Conservation (phyloP, 2,113 vertebrate species). For the Phaetusa simplex region DNA sequence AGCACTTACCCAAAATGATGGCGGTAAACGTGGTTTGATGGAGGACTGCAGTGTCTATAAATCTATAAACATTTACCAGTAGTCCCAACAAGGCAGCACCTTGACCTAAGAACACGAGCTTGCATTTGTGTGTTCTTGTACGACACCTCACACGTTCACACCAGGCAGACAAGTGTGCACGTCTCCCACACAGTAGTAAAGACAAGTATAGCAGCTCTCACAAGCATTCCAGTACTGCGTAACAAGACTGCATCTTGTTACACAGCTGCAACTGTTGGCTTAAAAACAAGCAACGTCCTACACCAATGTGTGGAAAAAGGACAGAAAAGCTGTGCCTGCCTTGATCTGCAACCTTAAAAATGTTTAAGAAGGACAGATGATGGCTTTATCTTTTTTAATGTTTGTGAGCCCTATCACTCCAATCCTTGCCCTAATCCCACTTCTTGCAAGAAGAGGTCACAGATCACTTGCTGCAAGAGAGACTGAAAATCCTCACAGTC, state of each 20-base stretch:
- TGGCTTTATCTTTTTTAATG: not conserved
- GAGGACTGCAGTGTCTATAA: not conserved
- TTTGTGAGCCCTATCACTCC: not conserved
- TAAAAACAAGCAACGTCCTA: not conserved
- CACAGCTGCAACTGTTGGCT: not conserved
- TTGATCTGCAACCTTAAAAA: not conserved
- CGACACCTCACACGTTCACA: fast-evolving
- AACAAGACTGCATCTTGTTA: not conserved
- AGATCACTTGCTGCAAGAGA: not conserved
- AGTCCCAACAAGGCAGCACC: not conserved
- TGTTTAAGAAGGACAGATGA: not conserved
- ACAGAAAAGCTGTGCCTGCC: not conserved
- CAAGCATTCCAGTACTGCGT: not conserved
- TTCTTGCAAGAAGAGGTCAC: not conserved
- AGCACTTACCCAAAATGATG: not conserved
- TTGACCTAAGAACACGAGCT: not conserved
- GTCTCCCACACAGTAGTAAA: not conserved
- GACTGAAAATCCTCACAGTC: not conserved
- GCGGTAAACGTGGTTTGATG: not conserved
- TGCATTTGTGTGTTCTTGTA: not conserved
- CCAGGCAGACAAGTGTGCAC: not conserved
- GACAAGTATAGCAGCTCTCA: not conserved
- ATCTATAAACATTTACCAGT: not conserved
- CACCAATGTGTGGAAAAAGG: not conserved
- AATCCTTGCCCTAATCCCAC: not conserved